Percentiles rank a stretch among this genome's conserved stretches.
phyloP scores from a whole-genome alignment of 2,113 vertebrate species.

The Rhinogobius similis region DNA sequence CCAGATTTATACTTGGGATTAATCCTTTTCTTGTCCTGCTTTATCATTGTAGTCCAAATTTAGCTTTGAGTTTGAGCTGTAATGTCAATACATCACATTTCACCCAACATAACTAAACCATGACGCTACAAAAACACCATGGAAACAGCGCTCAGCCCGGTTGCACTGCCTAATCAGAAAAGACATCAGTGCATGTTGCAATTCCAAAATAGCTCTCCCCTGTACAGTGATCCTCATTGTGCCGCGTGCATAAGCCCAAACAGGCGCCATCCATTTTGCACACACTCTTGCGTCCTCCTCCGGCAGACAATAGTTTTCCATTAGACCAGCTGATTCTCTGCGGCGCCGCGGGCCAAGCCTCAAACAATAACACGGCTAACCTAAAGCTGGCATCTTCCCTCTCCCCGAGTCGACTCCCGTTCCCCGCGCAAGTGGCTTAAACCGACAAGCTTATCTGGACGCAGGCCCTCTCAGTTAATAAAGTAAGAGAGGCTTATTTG shows the following conservation, averaged over 20 bases:
- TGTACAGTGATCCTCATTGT: conserved; percentile 44
- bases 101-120: background rate
- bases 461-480: conserved; percentile 63
- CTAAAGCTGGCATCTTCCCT: conserved; percentile 38
- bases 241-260: conserved; percentile 63
- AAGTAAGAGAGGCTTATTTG: conserved; percentile 66
- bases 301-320: conserved; percentile 73
- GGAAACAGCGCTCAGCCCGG: conserved; percentile 36
- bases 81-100: too few relatives aligned
- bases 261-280: conserved; percentile 52
- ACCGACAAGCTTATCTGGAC: conserved; percentile 63
- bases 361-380: conserved; percentile 64
- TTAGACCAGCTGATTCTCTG: conserved; percentile 72
- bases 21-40: background rate
- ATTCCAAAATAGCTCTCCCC: conserved; percentile 66
- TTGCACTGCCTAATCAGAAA: conserved; percentile 62
- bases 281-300: conserved; percentile 54
- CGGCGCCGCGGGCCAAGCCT: conserved; percentile 52
- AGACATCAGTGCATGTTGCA: conserved; percentile 66
- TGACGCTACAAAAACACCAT: background rate
- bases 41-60: background rate
- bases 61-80: too few relatives aligned
- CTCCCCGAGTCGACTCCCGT: conserved; percentile 49
- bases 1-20: too few relatives aligned
- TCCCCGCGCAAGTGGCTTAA: conserved; percentile 61